Base-by-base conservation (phyloP, 2,113 vertebrate species). In the Turdus rufiventris region DNA sequence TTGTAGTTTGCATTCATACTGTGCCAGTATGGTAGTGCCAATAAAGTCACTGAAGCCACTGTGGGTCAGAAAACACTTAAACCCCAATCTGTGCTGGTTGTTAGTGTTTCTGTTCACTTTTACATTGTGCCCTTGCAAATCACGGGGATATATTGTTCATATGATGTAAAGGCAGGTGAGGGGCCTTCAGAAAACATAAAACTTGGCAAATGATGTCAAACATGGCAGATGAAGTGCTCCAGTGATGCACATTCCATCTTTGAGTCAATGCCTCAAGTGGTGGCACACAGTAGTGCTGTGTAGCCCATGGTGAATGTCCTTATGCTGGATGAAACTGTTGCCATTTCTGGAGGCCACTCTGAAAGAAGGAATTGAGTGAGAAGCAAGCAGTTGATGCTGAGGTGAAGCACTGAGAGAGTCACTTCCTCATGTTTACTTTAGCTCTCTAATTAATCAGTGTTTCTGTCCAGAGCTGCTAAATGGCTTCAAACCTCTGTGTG, bases 81-180 rank as follows among this genome's bases (percentile, higher is more conserved):
- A 36, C 29, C 29, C 24, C 53, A 24, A 2, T 47, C 56, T 58
- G n/a, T 63, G 34, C 24, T 61, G 36, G 9, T 72, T 60, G 2
- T 40, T 65, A 23, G 7, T 3, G 1, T 54, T 93, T 92, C 56
- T 54, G 2, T 63, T 31, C 31, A 31, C 40, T 85, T 63, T 85
- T 56, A 68, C 31, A 13, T 38, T 34, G 34, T 74, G 45, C 15
- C n/a, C 7, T 84, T 84, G 71, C 34, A 78, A 66, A 56, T 76
- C 29, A 21, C 3, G 4, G 79, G 15, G 26, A 29, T 4, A 0
- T 26, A 60, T 51, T 1, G 2, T 18, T 62, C 15, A 9, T 29
- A 12, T 15, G 36, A 42, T 16, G 29, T 40, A 33, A 67, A 51
- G 50, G 28, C n/a, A 48, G 24, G 20, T 73, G 28, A 68, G 42